Base-by-base conservation (phyloP, 2,113 vertebrate species). In the Rhinolophus ferrumequinum region DNA sequence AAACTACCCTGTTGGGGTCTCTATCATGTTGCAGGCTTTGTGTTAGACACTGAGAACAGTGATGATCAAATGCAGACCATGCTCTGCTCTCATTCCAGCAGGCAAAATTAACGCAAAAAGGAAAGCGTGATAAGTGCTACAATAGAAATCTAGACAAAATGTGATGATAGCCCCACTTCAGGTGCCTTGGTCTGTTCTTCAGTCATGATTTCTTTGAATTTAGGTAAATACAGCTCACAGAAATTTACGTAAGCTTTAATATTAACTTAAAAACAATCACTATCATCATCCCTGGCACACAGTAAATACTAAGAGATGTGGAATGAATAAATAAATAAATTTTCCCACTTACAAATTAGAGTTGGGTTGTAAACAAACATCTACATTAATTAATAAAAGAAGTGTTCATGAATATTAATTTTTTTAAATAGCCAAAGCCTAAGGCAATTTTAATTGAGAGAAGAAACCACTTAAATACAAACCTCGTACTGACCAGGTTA, bases 341-440 rank as follows among this genome's bases (percentile, higher is more conserved):
- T 89, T 94, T 58, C 41, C n/a, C 67, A 33, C 47, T 94, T 54
- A 90, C n/a, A 91, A 72, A 93, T 96, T 73, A 95, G 66, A 94
- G 69, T 90, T 69, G 24, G 28, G 33, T 58, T 58, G 21, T 47
- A 82, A 94, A 64, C 80, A 88, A 90, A 85, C n/a, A 90, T 73
- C 44, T 28, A 66, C 50, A 93, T 94, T 84, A 88, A 94, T 91
- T 95, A 90, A 50, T 88, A 96, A 94, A 96, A 73, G 38, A 80
- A 72, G 5, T 58, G 54, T 38, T 91, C 62, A 83, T 83, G 76
- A 95, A 95, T 44, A 80, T 35, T 95, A 90, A 64, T 82, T 47
- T 50, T 93, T 94, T 93, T 47, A 87, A 96, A 90, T 85, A 77
- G 76, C 66, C 76, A 77, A 38, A 88, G 44, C 52, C 64, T 73